A percentile compares a stretch with the other conserved stretches of the same genome.
Conservation (phyloP, 2,888 invertebrate species). For the Hydropsyche betteni region DNA sequence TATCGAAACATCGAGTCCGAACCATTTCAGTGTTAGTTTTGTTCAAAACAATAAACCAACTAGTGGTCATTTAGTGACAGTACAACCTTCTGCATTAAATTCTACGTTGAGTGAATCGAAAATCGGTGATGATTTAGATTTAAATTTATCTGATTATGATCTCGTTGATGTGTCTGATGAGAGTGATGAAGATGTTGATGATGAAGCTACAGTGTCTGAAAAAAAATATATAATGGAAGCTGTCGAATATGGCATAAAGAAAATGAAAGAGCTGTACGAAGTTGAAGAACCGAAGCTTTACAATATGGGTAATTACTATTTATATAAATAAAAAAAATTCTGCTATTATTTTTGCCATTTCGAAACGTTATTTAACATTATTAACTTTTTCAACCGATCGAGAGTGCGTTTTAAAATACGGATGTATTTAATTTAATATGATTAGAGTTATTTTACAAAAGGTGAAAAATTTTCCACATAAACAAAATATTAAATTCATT, state of each 20-base stretch:
- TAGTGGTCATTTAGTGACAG: slow-evolving; percentile 40
- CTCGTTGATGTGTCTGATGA: neutral
- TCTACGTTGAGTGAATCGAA: slow-evolving; percentile 36
- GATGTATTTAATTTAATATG: neutral
- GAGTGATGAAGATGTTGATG: slow-evolving; percentile 12
- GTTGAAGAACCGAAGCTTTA: slow-evolving; percentile 69
- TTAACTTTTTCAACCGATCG: no score
- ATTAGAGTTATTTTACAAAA: neutral
- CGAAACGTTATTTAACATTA: no score
- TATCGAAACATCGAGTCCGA: neutral
- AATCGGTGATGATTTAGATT: slow-evolving; percentile 40
- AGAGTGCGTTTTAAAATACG: neutral
- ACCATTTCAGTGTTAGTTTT: slow-evolving; percentile 20
- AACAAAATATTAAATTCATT: slow-evolving; percentile 47
- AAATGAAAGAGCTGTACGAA: slow-evolving; percentile 72
- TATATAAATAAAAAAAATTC: slow-evolving; percentile 48
- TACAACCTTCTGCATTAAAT: neutral
- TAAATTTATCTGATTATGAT: slow-evolving; percentile 21
- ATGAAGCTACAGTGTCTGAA: slow-evolving; percentile 50
- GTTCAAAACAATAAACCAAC: slow-evolving; percentile 31
- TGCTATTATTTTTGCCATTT: slow-evolving; percentile 22
- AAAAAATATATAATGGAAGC: slow-evolving; percentile 70
- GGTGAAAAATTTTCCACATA: slow-evolving; percentile 49
- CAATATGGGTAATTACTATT: slow-evolving; percentile 65
- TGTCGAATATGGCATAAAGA: slow-evolving; percentile 72